A percentile compares a stretch with the other conserved stretches of the same genome.
phyloP scores from a whole-genome alignment of 1,140 invertebrate genomes.

The Dysdera silvatica region DNA sequence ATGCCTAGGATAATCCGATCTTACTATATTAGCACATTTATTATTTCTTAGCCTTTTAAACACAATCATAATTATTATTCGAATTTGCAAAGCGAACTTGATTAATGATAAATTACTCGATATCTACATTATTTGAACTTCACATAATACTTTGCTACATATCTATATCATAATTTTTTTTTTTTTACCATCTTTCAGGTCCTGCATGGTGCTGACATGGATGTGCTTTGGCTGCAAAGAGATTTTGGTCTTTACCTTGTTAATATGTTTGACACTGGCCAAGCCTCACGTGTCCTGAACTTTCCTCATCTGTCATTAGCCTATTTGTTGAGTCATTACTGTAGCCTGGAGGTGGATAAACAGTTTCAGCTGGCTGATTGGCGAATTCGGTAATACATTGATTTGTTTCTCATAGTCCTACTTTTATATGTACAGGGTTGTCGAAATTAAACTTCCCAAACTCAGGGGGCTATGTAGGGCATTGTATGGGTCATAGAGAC shows the following conservation, averaged over 20 bases:
- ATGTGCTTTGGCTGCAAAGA: conserved; percentile 89
- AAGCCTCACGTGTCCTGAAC: conserved; percentile 69
- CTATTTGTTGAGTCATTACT: conserved; percentile 70
- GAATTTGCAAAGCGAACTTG: too few species aligned
- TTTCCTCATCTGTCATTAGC: conserved; percentile 65
- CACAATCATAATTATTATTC: too few species aligned
- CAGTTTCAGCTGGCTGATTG: conserved; percentile 91
- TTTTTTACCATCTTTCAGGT: conserved; percentile 50
- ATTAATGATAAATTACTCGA: too few species aligned
- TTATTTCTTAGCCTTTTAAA: too few species aligned
- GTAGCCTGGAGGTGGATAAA: conserved; percentile 73
- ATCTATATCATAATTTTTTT: neutral
- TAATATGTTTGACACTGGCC: conserved; percentile 94
- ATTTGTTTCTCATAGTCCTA: neutral
- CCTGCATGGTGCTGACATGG: conserved; percentile 83
- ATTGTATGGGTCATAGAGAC: too few species aligned
- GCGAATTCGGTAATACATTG: conserved; percentile 63
- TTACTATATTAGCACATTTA: too few species aligned
- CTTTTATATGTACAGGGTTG: neutral
- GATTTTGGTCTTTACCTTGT: conserved; percentile 93
- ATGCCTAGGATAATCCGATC: too few species aligned
- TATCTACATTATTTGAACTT: too few species aligned
- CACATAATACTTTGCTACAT: too few species aligned
- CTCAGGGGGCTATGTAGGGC: too few species aligned
- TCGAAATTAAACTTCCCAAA: neutral